Evolutionary conservation across 1,140 invertebrate species (phyloP).

Genomic region (Drosophila mojavensis): DNA sequence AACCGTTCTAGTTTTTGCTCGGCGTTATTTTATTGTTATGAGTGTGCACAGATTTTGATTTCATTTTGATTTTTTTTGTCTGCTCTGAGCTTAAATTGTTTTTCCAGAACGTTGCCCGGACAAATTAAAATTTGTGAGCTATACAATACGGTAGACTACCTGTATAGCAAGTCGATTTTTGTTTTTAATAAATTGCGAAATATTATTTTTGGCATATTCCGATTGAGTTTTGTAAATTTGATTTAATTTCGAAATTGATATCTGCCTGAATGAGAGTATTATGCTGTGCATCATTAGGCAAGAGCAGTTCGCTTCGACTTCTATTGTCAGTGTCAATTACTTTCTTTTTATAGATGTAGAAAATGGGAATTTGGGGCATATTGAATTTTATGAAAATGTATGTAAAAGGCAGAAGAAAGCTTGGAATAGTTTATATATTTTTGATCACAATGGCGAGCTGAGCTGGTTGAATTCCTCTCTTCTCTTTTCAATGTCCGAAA

Average conservation of each 20-base stretch:
- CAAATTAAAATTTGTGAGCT: constrained; percentile 23
- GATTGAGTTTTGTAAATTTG: background rate
- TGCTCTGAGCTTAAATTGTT: constrained; percentile 20
- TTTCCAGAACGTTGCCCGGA: constrained; percentile 11
- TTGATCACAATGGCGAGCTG: no score
- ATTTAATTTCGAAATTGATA: background rate
- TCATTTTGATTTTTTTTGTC: background rate
- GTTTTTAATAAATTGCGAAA: background rate
- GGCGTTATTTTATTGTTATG: constrained; percentile 23
- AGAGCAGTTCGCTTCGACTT: background rate
- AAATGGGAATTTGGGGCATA: no score
- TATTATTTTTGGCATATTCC: background rate
- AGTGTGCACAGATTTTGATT: constrained; percentile 14
- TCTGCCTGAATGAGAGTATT: background rate
- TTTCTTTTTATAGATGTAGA: no score
- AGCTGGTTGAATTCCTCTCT: no score
- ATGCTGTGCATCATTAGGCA: background rate
- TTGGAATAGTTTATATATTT: no score
- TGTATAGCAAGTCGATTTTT: constrained; percentile 12
- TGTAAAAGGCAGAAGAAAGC: no score
- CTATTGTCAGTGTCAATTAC: no score
- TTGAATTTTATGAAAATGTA: no score
- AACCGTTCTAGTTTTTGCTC: constrained; percentile 11
- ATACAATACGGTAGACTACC: constrained; percentile 3
- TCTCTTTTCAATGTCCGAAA: no score